Conservation (phyloP, 35 echinoderm and acorn worm genomes). For the Eucidaris tribuloides region DNA sequence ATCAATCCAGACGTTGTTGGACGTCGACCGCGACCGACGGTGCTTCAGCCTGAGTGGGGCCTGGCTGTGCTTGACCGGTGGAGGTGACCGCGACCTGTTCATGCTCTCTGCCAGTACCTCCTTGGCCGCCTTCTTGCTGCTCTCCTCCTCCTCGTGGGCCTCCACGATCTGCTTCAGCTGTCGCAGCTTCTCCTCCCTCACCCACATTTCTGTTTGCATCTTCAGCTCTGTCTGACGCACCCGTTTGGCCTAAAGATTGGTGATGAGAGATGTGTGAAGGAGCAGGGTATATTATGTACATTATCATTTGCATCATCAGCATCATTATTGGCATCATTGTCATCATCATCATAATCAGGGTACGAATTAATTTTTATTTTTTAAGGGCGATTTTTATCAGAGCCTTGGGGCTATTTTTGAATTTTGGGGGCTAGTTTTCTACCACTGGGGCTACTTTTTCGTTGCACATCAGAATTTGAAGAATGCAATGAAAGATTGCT, state of each 20-base stretch:
- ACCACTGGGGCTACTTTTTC: too few species aligned
- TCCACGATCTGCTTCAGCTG: conserved; percentile 98
- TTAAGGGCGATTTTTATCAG: too few species aligned
- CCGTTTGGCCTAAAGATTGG: conserved; percentile 75
- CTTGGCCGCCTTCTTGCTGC: conserved; percentile 16
- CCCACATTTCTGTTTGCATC: conserved; percentile 92
- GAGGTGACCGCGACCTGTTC: conserved; percentile 64
- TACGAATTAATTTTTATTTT: too few species aligned
- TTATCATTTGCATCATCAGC: too few species aligned
- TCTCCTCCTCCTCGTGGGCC: conserved; percentile 38
- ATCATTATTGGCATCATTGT: too few species aligned
- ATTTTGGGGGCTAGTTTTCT: too few species aligned
- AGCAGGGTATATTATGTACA: too few species aligned
- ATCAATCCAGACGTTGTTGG: conserved; percentile 79
- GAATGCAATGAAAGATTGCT: too few species aligned
- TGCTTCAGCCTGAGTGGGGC: conserved; percentile 86
- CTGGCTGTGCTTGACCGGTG: conserved; percentile 43
- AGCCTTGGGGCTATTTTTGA: too few species aligned
- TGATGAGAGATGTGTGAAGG: too few species aligned
- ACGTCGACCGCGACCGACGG: conserved; percentile 76
- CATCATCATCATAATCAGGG: too few species aligned
- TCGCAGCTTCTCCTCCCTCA: conserved; percentile 86
- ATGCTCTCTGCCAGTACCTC: conserved; percentile 28
- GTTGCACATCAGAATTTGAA: too few species aligned
- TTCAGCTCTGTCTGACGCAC: conserved; percentile 59